Evolutionary conservation across 2,113 vertebrate genomes (phyloP).

Genomic region (Thalassoma bifasciatum): DNA sequence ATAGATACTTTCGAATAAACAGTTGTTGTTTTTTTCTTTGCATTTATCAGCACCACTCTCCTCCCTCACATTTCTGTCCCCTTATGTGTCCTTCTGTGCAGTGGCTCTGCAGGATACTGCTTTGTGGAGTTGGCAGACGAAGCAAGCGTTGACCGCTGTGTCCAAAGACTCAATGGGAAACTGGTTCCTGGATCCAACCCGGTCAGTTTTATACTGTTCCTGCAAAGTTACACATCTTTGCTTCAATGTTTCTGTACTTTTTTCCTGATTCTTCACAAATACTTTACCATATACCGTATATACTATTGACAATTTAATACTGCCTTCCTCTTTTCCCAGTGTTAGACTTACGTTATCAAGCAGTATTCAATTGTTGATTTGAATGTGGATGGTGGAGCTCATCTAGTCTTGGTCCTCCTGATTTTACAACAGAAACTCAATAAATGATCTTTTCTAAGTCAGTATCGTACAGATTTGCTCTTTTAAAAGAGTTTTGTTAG

Average conservation of each 20-base stretch:
- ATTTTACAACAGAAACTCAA: conserved; percentile 1
- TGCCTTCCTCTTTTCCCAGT: conserved; percentile 59
- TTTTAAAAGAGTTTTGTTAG: conserved; percentile 1
- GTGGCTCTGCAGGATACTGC: conserved; percentile 86
- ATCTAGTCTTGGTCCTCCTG: conserved; percentile 50
- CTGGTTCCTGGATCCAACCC: conserved; percentile 86
- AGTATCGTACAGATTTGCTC: background rate
- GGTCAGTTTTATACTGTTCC: conserved; percentile 71
- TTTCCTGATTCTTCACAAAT: conserved; percentile 33
- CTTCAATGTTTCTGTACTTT: conserved; percentile 14
- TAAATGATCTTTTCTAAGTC: background rate
- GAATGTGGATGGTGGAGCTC: conserved; percentile 67
- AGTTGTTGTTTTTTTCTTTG: too few relatives aligned
- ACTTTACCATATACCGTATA: conserved; percentile 6
- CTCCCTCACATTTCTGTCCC: background rate
- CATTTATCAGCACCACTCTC: too few relatives aligned
- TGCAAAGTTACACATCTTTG: conserved; percentile 28
- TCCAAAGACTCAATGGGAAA: conserved; percentile 86
- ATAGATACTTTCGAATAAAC: too few relatives aligned
- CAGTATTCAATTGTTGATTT: conserved; percentile 40
- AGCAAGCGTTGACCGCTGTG: conserved; percentile 85
- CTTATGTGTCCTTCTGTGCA: conserved; percentile 18
- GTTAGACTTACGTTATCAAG: conserved; percentile 33
- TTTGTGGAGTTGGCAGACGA: conserved; percentile 87
- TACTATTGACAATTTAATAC: conserved; percentile 51